Evolutionary conservation across 2,797 vertebrate species (phyloP).

Genomic region (Lateolabrax maculatus): DNA sequence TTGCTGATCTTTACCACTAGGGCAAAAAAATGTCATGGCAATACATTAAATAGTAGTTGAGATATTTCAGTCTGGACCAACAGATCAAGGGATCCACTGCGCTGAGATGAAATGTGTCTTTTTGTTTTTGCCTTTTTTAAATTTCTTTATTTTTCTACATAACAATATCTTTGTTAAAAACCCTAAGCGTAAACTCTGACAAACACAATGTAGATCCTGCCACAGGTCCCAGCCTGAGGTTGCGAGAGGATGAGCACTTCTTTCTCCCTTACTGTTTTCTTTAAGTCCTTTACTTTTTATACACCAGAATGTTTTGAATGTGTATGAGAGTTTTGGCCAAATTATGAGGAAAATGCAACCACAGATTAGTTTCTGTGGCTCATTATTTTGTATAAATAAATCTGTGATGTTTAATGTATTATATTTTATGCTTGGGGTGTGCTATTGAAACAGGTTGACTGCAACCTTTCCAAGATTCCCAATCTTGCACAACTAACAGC

Average conservation of each 20-base stretch:
- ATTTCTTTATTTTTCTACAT: constrained; percentile 4
- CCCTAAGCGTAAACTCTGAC: constrained; percentile 11
- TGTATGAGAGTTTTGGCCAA: not conserved
- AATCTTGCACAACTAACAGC: constrained; percentile 15
- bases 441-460: not conserved
- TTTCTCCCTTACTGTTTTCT: constrained; percentile 5
- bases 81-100: not conserved
- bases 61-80: not conserved
- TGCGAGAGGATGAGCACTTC: not conserved
- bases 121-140: not conserved
- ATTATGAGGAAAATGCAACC: not conserved
- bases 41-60: not conserved
- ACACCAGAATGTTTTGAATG: not conserved
- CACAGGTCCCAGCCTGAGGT: constrained; percentile 66
- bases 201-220: constrained; percentile 11
- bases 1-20: no score
- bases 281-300: not conserved
- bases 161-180: constrained; percentile 36
- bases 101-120: not conserved
- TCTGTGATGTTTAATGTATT: not conserved
- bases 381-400: not conserved
- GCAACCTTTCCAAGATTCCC: not conserved
- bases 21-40: not conserved
- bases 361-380: not conserved
- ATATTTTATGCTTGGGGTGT: not conserved